Conservation (phyloP, 1,140 invertebrate species). For the Brachionus plicatilis region DNA sequence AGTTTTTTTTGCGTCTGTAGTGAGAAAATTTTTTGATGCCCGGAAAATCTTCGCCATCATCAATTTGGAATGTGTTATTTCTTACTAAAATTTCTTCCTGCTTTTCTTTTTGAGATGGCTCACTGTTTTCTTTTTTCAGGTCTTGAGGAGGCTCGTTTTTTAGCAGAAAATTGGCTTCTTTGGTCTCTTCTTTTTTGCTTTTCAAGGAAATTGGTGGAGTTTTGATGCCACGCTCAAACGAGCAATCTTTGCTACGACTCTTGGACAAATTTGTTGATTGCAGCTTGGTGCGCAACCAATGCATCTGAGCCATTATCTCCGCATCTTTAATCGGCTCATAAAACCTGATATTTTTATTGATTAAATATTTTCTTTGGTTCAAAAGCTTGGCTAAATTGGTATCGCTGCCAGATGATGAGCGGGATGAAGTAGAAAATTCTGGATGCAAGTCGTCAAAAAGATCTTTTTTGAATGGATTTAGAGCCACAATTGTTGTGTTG, state of each 20-base stretch:
- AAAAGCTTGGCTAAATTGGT: neutral
- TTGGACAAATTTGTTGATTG: neutral
- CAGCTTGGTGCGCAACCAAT: constrained; percentile 1
- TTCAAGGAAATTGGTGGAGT: neutral
- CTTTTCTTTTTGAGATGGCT: neutral
- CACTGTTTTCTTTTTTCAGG: neutral
- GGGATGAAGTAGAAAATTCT: constrained; percentile 1
- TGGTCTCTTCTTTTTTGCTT: neutral
- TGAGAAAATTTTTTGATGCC: neutral
- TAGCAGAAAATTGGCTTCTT: neutral
- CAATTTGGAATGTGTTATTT: neutral
- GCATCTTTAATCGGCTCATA: constrained; percentile 23
- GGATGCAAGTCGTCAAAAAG: neutral
- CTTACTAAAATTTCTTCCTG: neutral
- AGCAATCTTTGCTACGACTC: neutral
- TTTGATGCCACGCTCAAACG: neutral
- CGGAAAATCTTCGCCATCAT: constrained; percentile 1
- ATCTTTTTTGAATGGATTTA: constrained; percentile 30
- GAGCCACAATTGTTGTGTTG: constrained; percentile 15
- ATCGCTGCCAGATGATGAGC: neutral
- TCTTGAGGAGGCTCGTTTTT: neutral
- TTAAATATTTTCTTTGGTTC: constrained; percentile 8
- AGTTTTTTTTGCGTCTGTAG: neutral
- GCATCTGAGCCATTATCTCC: constrained; percentile 22
- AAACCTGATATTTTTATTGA: constrained; percentile 19